Evolutionary conservation across 2,888 invertebrate genomes (phyloP), one percentile per base, ranked within the genome.

Genomic region (Eurois occulta): DNA sequence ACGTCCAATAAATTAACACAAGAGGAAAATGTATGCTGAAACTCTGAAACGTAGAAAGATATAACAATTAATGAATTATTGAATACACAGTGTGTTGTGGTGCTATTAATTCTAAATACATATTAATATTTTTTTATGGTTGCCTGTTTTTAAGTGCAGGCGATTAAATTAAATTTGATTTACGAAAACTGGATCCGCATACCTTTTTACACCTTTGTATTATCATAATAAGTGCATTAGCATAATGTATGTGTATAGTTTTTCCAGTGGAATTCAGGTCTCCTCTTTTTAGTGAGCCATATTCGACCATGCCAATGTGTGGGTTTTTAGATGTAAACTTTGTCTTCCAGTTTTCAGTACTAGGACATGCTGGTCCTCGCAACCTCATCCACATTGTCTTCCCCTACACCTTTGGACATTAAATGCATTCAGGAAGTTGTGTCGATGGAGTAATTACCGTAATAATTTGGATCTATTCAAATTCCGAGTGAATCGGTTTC

Each of bases 1-100:
- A 35, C 64, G 1, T 81, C 72, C 10, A 65, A 52, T 69, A 84
- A 32, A 60, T 48, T 52, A 48, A 78, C 64, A 78, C n/a, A 35
- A 24, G 1, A 48, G 8, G 55, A 60, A 81, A 60, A 84, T 71
- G 28, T 48, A 16, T 58, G 16, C 18, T 2, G 16, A n/a, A 69
- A 46, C 10, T 41, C 52, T 72, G 11, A 28, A 48, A 66, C 18
- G 16, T 38, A 8, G 6, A 18, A 79, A 64, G 7, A 62, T 7
- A 11, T n/a, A 32, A 5, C n/a, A 13, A 8, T 21, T 2, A 43
- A 58, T 16, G 0, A 3, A 28, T 46, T 75, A 58, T 73, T 74
- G 8, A 73, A 55, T n/a, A 55, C 8, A 35, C 1, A 0, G 41
- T 32, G 10, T 4, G 0, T 3, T 73, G 8, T 43, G 24, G 21